Base-by-base conservation (phyloP, 2,797 vertebrate genomes). In the Sebastes minor region DNA sequence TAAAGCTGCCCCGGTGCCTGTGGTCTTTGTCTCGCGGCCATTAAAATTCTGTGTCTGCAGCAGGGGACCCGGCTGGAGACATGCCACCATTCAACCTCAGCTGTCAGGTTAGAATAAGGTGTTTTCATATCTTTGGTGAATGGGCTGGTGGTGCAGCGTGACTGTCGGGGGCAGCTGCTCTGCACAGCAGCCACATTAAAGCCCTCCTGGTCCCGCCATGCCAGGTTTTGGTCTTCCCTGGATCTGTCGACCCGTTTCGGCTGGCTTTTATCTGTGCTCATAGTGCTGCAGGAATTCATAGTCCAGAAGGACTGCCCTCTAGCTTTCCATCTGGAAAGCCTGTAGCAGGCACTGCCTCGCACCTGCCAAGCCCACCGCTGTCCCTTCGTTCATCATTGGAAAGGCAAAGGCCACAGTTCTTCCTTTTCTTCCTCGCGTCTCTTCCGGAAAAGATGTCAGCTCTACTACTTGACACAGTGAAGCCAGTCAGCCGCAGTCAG, bases 101-200 rank as follows among this genome's bases (percentile, higher is more conserved):
- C 93, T 94, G 92, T 94, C 93, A 93, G 94, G 93, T 94, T 93
- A 86, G 91, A 95, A 92, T 90, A 94, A 93, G 92, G 89, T 94
- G 89, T 92, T 92, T 91, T 91, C 88, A 89, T 91, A 84, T 88
- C 81, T 80, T 80, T 53, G 53, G 80, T 89, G 91, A 93, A 92
- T 87, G 64, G 83, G 88, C 78, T 81, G 80, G 74, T 81, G 81
- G 81, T 82, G 81, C 78, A 87, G 79, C 78, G 68, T 74, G 74
- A 83, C 85, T 81, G 84, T 84, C 77, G 78, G 84, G 77, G 87
- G 84, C 81, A 85, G 80, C 64, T 85, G 82, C 80, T 89, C 74
- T 33, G 73, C 84, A 81, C 82, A 80, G 81, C 72, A 83, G 87
- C 76, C 57, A 74, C 86, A 87, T 85, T 82, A 89, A 90, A 89